Evolutionary conservation across 1,140 invertebrate species (phyloP), one percentile per base, ranked within the genome.

Genomic region (Brachionus manjavacas): DNA sequence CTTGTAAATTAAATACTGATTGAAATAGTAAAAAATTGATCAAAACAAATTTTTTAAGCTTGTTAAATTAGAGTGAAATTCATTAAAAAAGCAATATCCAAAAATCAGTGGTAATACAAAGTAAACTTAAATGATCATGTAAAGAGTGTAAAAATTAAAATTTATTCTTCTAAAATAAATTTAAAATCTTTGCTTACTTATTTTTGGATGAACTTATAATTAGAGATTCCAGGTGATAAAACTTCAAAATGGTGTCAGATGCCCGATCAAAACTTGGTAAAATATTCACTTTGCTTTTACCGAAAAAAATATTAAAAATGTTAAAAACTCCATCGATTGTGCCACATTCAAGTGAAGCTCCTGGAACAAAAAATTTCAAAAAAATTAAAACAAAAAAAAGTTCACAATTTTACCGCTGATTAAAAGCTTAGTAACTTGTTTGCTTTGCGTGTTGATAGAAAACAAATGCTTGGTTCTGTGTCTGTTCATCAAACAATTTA

Each of bases 401-500:
- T 46, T 14, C 14, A 20, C 8, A 43, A 74, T 20, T 20, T 49
- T 76, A 76, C 72, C 72, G 6, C 0, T 11, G 0, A 76, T 3
- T 20, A 49, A 25, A 43, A 76, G 23, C 12, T 28, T 76, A 1
- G 72, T 46, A 11, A 76, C 20, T 12, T 76, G 39, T 28, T 31
- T 76, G 46, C 72, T 76, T 11, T 46, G 23, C 23, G 72, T 49
- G n/a, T 76, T 76, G 9, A 76, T 76, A 12, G 72, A 76, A 76
- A 49, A 76, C 7, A 76, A 12, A 4, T 46, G n/a, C 46, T 76
- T 76, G 9, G 72, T 76, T 49, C 72, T 76, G 25, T 76, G 72
- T 11, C 23, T 49, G 41, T 76, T 76, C 6, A 20, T 23, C 4
- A 76, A 12, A 49, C 72, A 76, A 49, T 76, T 76, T 8, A 76